Evolutionary conservation across 2,113 vertebrate species (phyloP).

Genomic region (Macroglossus sobrinus): DNA sequence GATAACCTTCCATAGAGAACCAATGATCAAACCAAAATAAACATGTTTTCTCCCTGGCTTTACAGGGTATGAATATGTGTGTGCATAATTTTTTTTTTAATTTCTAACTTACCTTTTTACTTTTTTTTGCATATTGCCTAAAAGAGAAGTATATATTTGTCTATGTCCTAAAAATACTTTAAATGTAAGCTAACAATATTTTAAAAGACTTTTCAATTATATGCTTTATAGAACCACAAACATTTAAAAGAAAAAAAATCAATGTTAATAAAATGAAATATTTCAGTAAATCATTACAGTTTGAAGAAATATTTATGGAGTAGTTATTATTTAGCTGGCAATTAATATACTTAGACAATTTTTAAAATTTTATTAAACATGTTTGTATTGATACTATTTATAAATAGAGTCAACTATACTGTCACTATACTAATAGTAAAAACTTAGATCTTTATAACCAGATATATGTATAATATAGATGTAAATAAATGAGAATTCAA

Average conservation of each 20-base stretch:
- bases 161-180: not conserved
- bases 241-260: not conserved
- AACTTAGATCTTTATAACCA: not conserved
- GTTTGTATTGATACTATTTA: not conserved
- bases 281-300: not conserved
- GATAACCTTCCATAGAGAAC: too few species aligned
- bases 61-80: not conserved
- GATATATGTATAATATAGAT: not conserved
- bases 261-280: not conserved
- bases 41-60: not conserved
- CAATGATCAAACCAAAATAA: too few species aligned
- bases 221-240: not conserved
- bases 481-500: not conserved
- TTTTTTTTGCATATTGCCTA: not conserved
- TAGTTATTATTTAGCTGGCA: not conserved
- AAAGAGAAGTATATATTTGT: not conserved
- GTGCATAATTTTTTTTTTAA: not conserved
- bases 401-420: not conserved
- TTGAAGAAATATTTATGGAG: not conserved
- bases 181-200: not conserved
- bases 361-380: not conserved
- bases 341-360: not conserved
- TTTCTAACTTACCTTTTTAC: not conserved
- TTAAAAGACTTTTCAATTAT: not conserved
- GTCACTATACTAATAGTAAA: not conserved